Evolutionary conservation across 2,888 invertebrate species (phyloP).

Genomic region (Tinea semifulvella): DNA sequence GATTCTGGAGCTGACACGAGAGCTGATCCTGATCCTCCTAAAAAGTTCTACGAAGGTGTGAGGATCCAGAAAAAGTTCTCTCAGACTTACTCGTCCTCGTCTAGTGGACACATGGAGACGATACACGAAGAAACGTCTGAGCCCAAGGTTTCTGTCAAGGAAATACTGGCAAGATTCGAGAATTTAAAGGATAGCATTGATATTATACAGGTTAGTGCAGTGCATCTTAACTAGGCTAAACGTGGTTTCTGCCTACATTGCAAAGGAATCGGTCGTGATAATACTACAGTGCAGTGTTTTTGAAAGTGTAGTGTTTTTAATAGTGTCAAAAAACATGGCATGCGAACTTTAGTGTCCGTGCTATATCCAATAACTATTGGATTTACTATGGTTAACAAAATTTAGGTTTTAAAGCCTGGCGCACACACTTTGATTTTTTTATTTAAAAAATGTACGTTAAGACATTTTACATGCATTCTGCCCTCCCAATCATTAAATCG

Average conservation of each 20-base stretch:
- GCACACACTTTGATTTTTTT: too few species aligned
- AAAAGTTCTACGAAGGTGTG: slow-evolving; percentile 18
- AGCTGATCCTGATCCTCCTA: slow-evolving; percentile 42
- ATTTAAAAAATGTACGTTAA: too few species aligned
- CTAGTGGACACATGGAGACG: slow-evolving; percentile 80
- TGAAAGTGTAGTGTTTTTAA: too few species aligned
- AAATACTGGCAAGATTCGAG: slow-evolving; percentile 84
- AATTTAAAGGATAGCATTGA: slow-evolving; percentile 67
- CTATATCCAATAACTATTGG: too few species aligned
- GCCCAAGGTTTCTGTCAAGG: slow-evolving; percentile 85
- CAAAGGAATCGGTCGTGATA: too few species aligned
- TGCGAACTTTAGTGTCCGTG: too few species aligned
- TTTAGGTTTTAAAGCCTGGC: too few species aligned
- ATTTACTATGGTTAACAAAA: too few species aligned
- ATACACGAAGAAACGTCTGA: slow-evolving; percentile 81
- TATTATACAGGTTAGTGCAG: slow-evolving; percentile 17
- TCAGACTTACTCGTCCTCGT: slow-evolving; percentile 62
- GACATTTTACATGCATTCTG: too few species aligned
- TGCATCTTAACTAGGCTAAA: not conserved
- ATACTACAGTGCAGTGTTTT: too few species aligned
- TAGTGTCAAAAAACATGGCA: too few species aligned
- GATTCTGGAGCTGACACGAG: slow-evolving; percentile 75
- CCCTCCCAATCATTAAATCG: too few species aligned
- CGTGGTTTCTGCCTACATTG: not conserved
- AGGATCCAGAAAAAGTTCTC: slow-evolving; percentile 46